A percentile compares a stretch with the other conserved stretches of the same genome.
phyloP scores from a whole-genome alignment of 1,140 invertebrate species.

The Drosophila paulistorum region DNA sequence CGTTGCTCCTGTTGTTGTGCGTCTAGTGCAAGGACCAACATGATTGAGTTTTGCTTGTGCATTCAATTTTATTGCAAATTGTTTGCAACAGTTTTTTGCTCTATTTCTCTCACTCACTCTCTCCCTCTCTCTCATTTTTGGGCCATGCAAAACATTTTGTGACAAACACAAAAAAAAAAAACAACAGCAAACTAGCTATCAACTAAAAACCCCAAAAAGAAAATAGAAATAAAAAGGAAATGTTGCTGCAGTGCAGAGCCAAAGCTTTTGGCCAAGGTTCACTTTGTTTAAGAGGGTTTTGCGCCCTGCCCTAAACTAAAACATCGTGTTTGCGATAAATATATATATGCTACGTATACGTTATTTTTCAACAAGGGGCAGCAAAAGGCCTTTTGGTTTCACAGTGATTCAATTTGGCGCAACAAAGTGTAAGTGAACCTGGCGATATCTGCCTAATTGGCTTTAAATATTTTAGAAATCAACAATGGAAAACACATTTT shows the following conservation, averaged over 20 bases:
- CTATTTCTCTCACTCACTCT: conserved; percentile 8
- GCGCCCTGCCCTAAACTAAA: neutral
- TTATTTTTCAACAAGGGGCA: neutral
- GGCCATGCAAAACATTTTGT: conserved; percentile 70
- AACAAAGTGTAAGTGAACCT: too few species aligned
- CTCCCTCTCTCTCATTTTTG: conserved; percentile 34
- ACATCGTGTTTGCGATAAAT: neutral
- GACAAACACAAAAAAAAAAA: conserved; percentile 29
- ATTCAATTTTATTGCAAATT: conserved; percentile 79
- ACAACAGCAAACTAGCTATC: conserved; percentile 27
- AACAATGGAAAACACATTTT: too few species aligned
- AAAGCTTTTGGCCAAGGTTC: conserved; percentile 10
- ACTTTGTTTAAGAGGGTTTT: conserved; percentile 5
- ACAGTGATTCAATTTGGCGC: neutral
- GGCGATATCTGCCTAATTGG: too few species aligned
- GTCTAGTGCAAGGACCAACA: conserved; percentile 31
- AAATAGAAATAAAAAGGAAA: conserved; percentile 15
- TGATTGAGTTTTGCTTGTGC: conserved; percentile 57
- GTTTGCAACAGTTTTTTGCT: conserved; percentile 59
- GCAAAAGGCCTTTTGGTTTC: neutral
- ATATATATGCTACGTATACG: neutral
- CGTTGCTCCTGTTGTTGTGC: neutral
- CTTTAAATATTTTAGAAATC: too few species aligned
- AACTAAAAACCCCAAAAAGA: neutral
- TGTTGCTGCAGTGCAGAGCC: conserved; percentile 8